Conservation (phyloP, 2,113 vertebrate genomes). For the Balaeniceps rex region DNA sequence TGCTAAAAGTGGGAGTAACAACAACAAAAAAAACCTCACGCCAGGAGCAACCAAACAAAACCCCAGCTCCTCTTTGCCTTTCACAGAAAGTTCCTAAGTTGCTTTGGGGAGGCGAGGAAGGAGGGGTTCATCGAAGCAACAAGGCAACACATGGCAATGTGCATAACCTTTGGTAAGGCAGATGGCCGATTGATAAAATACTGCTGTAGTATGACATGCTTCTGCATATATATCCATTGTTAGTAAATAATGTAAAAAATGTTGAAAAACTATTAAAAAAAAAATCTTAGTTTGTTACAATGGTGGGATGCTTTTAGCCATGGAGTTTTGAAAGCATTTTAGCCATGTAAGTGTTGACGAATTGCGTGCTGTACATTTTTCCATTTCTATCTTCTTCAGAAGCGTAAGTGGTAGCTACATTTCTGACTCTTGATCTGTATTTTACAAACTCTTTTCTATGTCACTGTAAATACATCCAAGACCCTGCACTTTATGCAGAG, state of each 20-base stretch:
- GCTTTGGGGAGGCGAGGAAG: neutral
- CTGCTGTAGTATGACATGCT: constrained; percentile 25
- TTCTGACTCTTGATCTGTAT: neutral
- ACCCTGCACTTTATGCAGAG: constrained; percentile 61
- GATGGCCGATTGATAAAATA: neutral
- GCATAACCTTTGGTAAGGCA: neutral
- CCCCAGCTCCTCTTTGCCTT: neutral
- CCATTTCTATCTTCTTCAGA: neutral
- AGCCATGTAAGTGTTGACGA: neutral
- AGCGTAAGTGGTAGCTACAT: neutral
- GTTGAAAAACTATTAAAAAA: neutral
- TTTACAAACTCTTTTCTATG: neutral
- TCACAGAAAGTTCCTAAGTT: neutral
- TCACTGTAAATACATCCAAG: constrained; percentile 27
- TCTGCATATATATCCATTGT: constrained; percentile 31
- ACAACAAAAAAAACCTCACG: neutral
- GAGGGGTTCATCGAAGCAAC: neutral
- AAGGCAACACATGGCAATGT: neutral
- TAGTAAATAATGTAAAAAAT: constrained; percentile 32
- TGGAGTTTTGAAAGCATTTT: constrained; percentile 17
- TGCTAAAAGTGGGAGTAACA: neutral
- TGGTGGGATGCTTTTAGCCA: constrained; percentile 17
- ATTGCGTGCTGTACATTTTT: constrained; percentile 17
- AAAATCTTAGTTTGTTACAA: neutral
- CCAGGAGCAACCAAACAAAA: neutral